Conservation (phyloP, 35 echinoderm and acorn worm species). For the Amphiura filiformis region DNA sequence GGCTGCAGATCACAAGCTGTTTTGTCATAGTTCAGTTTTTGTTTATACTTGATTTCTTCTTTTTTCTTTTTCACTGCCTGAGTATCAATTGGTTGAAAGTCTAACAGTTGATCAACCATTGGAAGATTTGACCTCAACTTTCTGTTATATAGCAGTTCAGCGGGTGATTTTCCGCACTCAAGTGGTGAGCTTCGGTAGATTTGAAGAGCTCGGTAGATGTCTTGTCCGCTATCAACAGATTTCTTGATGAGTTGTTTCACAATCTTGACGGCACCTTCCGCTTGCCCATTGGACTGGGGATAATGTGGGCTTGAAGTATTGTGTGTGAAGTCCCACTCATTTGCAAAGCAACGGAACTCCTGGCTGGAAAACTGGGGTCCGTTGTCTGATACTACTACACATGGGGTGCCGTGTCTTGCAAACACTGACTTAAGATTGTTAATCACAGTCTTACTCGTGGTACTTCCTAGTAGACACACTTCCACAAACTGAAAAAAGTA, state of each 20-base stretch:
- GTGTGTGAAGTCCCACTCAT: constrained; percentile 47
- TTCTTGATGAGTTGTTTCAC: constrained; percentile 40
- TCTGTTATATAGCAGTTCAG: constrained; percentile 32
- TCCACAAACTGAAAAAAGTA: constrained; percentile 46
- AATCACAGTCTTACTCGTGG: constrained; percentile 37
- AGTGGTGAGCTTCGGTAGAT: constrained; percentile 3
- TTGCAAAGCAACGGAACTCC: constrained; percentile 44
- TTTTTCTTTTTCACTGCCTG: not conserved
- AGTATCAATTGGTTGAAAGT: not conserved
- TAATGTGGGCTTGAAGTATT: constrained; percentile 36
- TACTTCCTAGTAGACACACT: not conserved
- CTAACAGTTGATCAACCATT: not conserved
- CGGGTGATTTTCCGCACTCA: constrained; percentile 32
- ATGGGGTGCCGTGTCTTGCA: constrained; percentile 33
- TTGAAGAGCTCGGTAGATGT: constrained; percentile 22
- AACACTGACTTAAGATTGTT: constrained; percentile 44
- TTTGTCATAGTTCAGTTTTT: not conserved
- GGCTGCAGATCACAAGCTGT: not conserved
- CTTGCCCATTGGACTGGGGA: constrained; percentile 35
- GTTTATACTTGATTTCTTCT: not conserved
- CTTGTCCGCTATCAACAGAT: constrained; percentile 27
- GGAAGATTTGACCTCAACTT: constrained; percentile 29
- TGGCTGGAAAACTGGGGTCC: constrained; percentile 44
- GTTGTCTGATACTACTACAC: constrained; percentile 38
- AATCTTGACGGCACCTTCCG: constrained; percentile 32